Base-by-base conservation (phyloP, 2,797 vertebrate species). In the Schizothorax lantsangensis region DNA sequence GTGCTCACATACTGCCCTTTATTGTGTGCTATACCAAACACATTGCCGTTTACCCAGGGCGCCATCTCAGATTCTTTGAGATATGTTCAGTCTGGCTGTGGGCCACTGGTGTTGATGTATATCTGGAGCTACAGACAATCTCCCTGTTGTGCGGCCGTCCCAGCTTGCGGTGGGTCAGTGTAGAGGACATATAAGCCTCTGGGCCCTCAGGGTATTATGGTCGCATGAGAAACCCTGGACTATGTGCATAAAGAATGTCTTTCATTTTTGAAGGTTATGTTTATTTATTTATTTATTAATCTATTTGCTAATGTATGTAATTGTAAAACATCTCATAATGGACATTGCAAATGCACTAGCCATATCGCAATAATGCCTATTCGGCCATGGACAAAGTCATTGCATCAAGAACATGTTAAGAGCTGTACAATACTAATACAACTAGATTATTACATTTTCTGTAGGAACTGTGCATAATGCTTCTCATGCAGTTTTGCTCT, bases 161-260 rank as follows among this genome's bases (percentile, higher is more conserved):
- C 73, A 68, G 49, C 54, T 73, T 64, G 54, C 88, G 83, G 68
- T 81, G 75, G 85, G 83, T 87, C 86, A 89, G 91, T 81, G 72
- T 90, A 90, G 59, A 74, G 88, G 89, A 86, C 91, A 69, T 54
- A 30, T 10, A 89, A 86, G 87, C 54, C 26, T 83, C 82, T 88
- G 91, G 91, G 92, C 87, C 68, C 23, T 71, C n/a, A 30, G 66
- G 84, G 84, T 72, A 85, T 90, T 94, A 93, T 91, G 90, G 91
- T 91, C 87, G 89, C 88, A 89, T 93, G 92, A 94, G 92, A 93
- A 92, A 89, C 90, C 91, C 91, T 64, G 43, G 83, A 84, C 59
- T 68, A 30, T 68, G 49, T 47, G 38, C 75, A 72, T 72, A 59
- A 62, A 72, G 84, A 72, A 36, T 38, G 43, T 0, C 14, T 84